Conservation (phyloP, 1,140 invertebrate species). For the Neoseiulus cucumeris region DNA sequence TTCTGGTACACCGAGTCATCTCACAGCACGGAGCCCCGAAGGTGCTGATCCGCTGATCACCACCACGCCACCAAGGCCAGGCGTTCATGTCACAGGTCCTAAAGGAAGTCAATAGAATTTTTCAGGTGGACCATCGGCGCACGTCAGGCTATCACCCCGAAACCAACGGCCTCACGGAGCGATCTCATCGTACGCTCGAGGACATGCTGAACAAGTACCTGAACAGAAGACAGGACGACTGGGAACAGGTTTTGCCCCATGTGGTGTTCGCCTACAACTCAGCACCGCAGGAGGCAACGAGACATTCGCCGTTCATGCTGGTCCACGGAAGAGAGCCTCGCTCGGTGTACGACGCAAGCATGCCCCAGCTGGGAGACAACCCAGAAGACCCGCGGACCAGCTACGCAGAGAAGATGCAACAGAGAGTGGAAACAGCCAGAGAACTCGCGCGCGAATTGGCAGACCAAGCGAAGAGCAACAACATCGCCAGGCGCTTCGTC, state of each 20-base stretch:
- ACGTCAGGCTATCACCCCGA: slow-evolving; percentile 18
- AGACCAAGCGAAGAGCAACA: too few relatives aligned
- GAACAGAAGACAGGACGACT: slow-evolving; percentile 24
- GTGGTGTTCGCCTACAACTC: slow-evolving; percentile 31
- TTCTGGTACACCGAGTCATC: slow-evolving; percentile 19
- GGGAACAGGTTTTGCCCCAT: slow-evolving; percentile 28
- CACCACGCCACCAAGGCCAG: slow-evolving; percentile 17
- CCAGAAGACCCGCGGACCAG: too few relatives aligned
- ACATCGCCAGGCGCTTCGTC: too few relatives aligned
- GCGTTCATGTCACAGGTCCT: slow-evolving; percentile 18
- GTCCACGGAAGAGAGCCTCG: slow-evolving; percentile 27
- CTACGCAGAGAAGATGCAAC: too few relatives aligned
- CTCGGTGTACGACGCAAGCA: too few relatives aligned
- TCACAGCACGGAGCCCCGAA: slow-evolving; percentile 15
- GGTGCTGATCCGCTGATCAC: slow-evolving; percentile 16
- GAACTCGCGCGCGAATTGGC: too few relatives aligned
- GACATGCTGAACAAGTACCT: slow-evolving; percentile 21
- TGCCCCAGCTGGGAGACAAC: too few relatives aligned
- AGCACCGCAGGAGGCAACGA: slow-evolving; percentile 25
- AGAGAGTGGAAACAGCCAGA: too few relatives aligned
- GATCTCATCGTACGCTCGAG: slow-evolving; percentile 17
- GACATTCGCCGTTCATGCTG: slow-evolving; percentile 27
- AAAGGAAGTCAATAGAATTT: slow-evolving; percentile 4
- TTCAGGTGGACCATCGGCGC: slow-evolving; percentile 18
- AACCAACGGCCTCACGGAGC: slow-evolving; percentile 19